Conservation (phyloP, 2,797 vertebrate genomes). For the Buphagus erythrorhynchus region DNA sequence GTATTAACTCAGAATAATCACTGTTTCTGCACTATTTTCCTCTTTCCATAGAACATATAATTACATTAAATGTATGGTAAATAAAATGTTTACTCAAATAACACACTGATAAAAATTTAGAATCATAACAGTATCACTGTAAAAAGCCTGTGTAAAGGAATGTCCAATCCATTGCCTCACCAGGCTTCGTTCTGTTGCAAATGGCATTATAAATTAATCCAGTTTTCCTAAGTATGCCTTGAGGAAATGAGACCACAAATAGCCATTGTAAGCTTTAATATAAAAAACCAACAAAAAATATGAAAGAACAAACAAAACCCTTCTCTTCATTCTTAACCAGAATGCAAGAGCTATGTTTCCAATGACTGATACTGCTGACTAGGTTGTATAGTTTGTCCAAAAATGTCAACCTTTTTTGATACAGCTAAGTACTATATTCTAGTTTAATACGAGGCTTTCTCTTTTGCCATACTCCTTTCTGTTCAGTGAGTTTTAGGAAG, state of each 20-base stretch:
- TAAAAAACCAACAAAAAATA: not conserved
- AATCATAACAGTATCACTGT: not conserved
- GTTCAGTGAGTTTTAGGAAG: not conserved
- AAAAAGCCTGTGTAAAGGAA: not conserved
- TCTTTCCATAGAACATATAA: constrained; percentile 10
- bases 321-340: not conserved
- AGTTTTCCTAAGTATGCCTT: constrained; percentile 38
- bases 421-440: not conserved
- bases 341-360: not conserved
- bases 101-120: constrained; percentile 47
- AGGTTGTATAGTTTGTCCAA: not conserved
- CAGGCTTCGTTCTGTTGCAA: not conserved
- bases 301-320: not conserved
- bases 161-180: not conserved
- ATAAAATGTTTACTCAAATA: constrained; percentile 67
- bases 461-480: not conserved
- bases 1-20: constrained; percentile 50
- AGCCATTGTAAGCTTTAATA: constrained; percentile 26
- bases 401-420: not conserved
- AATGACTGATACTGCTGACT: not conserved
- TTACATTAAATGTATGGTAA: constrained; percentile 58
- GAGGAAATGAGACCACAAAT: constrained; percentile 48
- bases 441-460: not conserved
- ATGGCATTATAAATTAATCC: constrained; percentile 52
- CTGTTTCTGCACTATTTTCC: constrained; percentile 31